Conservation (phyloP, 2,888 invertebrate genomes). For the Cotesia congregata region DNA sequence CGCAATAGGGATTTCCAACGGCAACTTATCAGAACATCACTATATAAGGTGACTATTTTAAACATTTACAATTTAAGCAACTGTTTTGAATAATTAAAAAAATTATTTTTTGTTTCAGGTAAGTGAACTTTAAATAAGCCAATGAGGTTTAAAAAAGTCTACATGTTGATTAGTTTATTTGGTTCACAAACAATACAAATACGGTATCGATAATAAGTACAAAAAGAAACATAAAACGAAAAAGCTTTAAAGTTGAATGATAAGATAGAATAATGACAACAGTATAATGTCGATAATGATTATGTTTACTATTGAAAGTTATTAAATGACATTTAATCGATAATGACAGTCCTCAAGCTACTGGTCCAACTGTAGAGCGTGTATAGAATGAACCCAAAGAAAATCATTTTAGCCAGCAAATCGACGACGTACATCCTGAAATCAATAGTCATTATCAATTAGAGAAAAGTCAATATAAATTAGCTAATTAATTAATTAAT, state of each 20-base stretch:
- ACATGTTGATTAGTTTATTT: slow-evolving; percentile 53
- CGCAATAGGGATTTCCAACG: neutral
- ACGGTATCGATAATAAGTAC: slow-evolving; percentile 45
- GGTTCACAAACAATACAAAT: slow-evolving; percentile 53
- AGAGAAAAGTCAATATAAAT: slow-evolving; percentile 27
- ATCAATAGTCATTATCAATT: slow-evolving; percentile 59
- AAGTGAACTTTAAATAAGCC: no score
- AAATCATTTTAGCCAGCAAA: slow-evolving; percentile 78
- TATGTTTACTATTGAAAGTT: neutral
- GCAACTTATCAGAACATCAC: neutral
- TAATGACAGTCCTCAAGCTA: slow-evolving; percentile 59
- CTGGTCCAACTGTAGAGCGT: slow-evolving; percentile 61
- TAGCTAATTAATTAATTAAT: neutral
- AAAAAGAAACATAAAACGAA: slow-evolving; percentile 35
- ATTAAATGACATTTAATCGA: slow-evolving; percentile 49
- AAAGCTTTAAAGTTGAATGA: slow-evolving; percentile 36
- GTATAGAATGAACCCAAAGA: slow-evolving; percentile 77
- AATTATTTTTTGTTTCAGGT: no score
- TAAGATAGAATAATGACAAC: slow-evolving; percentile 46
- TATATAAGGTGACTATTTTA: no score
- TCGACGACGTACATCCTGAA: slow-evolving; percentile 91
- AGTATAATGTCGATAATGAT: slow-evolving; percentile 27
- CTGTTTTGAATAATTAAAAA: no score
- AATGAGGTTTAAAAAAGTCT: neutral
- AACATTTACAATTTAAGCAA: no score